Percentiles rank a stretch among this genome's conserved stretches.
Evolutionary conservation across 2,888 invertebrate genomes (phyloP).

Genomic region (Beris morrisii): DNA sequence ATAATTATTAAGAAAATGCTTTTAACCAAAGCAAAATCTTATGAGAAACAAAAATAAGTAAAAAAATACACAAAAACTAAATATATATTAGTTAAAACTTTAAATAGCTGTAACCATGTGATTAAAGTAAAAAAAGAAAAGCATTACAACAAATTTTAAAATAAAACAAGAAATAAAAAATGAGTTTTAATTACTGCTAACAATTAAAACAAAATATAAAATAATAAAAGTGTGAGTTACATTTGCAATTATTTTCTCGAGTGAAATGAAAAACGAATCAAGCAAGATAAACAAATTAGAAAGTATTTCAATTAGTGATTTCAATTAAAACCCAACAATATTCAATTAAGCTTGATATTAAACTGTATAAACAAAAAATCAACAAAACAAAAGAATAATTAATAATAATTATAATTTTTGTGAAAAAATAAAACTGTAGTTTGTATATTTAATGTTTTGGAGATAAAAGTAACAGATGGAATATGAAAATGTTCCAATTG

Average conservation of each 20-base stretch:
- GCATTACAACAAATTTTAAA: background rate
- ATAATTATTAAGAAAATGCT: conserved; percentile 18
- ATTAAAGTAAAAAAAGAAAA: background rate
- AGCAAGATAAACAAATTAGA: background rate
- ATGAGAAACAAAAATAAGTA: conserved; percentile 18
- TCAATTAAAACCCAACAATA: conserved; percentile 32
- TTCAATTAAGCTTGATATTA: conserved; percentile 38
- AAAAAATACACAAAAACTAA: conserved; percentile 11
- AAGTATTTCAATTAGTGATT: conserved; percentile 35
- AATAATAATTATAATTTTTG: conserved; percentile 15
- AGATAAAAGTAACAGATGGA: conserved; percentile 34
- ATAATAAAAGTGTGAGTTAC: conserved; percentile 1
- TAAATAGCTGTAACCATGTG: conserved; percentile 1
- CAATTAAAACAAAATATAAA: background rate
- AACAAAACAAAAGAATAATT: conserved; percentile 5
- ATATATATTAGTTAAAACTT: conserved; percentile 2
- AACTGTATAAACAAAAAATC: conserved; percentile 15
- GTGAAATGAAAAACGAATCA: conserved; percentile 22
- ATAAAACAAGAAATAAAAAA: conserved; percentile 16
- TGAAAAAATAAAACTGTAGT: conserved; percentile 24
- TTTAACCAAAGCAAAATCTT: conserved; percentile 24
- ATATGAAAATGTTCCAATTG: conserved; percentile 36
- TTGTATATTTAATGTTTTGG: conserved; percentile 33
- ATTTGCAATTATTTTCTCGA: conserved; percentile 22
- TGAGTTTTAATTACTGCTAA: background rate